Evolutionary conservation across 2,113 vertebrate genomes (phyloP).

Genomic region (Candoia aspera): DNA sequence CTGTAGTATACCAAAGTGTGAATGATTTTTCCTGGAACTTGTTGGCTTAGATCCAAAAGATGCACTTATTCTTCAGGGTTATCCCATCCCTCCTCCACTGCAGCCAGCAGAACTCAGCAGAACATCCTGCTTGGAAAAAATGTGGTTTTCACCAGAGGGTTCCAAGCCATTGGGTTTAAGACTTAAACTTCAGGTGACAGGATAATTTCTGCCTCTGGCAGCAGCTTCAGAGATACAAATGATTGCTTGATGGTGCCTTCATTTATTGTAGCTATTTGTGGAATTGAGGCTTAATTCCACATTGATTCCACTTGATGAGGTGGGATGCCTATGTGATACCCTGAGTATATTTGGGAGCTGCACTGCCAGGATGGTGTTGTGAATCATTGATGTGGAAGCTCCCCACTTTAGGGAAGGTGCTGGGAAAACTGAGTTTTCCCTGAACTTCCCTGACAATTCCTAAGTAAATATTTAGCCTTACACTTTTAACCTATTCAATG

Average conservation of each 20-base stretch:
- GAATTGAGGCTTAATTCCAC: neutral
- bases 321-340: neutral
- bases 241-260: neutral
- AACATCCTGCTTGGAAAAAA: neutral
- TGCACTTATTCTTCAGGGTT: no score
- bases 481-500: neutral
- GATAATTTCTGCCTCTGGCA: neutral
- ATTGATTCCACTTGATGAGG: neutral
- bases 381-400: neutral
- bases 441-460: neutral
- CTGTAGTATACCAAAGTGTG: accelerated
- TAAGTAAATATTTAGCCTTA: neutral
- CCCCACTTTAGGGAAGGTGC: neutral
- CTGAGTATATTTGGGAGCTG: neutral
- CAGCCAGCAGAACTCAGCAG: no score
- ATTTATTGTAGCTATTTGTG: neutral
- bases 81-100: neutral
- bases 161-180: neutral
- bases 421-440: no score
- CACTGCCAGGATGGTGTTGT: neutral
- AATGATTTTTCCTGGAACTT: accelerated
- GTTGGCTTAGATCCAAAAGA: neutral
- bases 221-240: neutral
- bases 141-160: neutral
- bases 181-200: neutral